Evolutionary conservation across 37 sponge, comb jelly and placozoan genomes (phyloP).

Genomic region (Chondrosia reniformis): DNA sequence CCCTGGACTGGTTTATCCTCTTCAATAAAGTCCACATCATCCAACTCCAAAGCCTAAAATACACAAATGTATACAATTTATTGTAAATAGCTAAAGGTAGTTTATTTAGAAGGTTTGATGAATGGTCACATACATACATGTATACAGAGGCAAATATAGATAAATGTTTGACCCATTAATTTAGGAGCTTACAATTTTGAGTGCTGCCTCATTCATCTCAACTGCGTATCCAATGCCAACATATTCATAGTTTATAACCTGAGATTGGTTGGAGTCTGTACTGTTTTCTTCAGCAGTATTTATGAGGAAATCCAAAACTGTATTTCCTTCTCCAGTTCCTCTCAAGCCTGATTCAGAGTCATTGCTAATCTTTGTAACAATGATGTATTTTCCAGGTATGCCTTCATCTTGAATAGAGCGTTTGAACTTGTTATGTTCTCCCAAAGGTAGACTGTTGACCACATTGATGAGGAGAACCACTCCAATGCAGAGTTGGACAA

Average conservation of each 20-base stretch:
- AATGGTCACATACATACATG: neutral
- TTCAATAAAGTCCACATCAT: neutral
- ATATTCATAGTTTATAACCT: neutral
- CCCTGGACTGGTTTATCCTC: neutral
- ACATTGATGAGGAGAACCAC: too few species aligned
- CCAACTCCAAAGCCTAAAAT: neutral
- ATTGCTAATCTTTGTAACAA: neutral
- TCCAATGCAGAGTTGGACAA: too few species aligned
- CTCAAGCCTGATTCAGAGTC: neutral
- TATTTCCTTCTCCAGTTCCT: neutral
- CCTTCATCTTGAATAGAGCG: neutral
- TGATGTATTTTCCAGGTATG: neutral
- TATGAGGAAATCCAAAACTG: too few species aligned
- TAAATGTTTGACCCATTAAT: neutral
- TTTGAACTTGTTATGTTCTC: too few species aligned
- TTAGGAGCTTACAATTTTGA: neutral
- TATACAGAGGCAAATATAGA: neutral
- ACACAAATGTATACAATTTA: neutral
- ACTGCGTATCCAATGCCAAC: conserved; percentile 10
- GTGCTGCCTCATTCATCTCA: neutral
- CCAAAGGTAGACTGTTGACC: too few species aligned
- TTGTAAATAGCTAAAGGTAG: neutral
- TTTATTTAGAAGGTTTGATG: too few species aligned
- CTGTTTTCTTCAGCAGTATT: neutral
- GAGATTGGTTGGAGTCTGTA: neutral